Base-by-base conservation (phyloP, 2,888 invertebrate species). In the Biston betularia region DNA sequence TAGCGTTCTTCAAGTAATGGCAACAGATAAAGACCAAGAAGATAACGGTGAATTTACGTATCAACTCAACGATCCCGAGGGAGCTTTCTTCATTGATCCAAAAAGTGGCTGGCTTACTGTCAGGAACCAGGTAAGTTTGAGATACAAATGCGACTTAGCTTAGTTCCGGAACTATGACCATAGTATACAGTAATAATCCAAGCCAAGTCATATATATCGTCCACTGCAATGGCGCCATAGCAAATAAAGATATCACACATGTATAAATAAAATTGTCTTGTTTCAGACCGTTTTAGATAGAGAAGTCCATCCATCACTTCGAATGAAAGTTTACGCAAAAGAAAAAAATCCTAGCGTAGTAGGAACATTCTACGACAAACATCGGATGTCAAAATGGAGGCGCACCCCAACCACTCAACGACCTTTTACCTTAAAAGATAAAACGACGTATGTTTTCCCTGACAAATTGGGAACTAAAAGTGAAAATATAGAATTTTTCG, bases 51-150 rank as follows among this genome's bases (percentile, higher is more conserved):
- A 97, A 79, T 98, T 98, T 78, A 95, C 95, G 0, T 98, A 97
- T 85, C 96, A 96, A 75, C 91, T 98, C 4, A 95, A 95, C 45
- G 97, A 97, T 77, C 95, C 95, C 0, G 95, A 95, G 15, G 96
- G 96, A 2, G 97, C 98, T 0, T 98, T 98, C 82, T 95, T 95
- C 6, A 96, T 98, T 57, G 97, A 98, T 68, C 94, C 96, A 0
- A 94, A 96, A 74, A 96, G 96, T 8, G 98, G 98, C 0, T 98
- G 98, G 98, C 94, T 98, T 15, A 97, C 97, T 12, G 98, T 98
- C 12, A 94, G 96, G 52, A 95, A 96, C 76, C 95, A 95, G 87
- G 94, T 92, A 77, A 69, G 61, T 50, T n/a, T 8, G 34, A 7
- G 7, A 50, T 11, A 45, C 14, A 15, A 24, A 42, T 42, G 10